Evolutionary conservation across 2,797 vertebrate species (phyloP).

Genomic region (Bradypus variegatus): DNA sequence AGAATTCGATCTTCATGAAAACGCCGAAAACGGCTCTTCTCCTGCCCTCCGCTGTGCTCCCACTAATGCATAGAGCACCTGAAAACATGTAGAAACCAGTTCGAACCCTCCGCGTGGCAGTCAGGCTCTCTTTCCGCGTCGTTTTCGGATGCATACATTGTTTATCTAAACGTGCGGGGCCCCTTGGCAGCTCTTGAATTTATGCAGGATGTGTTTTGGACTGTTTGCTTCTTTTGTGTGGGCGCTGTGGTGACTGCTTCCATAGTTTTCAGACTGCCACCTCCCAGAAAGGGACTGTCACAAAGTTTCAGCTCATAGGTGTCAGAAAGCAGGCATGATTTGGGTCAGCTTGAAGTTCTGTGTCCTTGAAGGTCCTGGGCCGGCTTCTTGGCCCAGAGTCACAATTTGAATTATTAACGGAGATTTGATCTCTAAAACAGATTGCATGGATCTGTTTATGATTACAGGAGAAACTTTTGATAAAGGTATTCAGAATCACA

Average conservation of each 20-base stretch:
- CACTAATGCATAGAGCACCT: not conserved
- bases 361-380: not conserved
- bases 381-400: not conserved
- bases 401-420: not conserved
- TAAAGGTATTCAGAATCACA: not conserved
- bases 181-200: not conserved
- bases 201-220: not conserved
- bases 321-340: not conserved
- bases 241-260: not conserved
- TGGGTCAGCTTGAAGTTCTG: not conserved
- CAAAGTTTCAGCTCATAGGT: not conserved
- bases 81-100: not conserved
- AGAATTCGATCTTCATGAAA: too few relatives aligned
- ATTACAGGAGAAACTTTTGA: conserved; percentile 6
- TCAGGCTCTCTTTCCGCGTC: too few relatives aligned
- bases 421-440: not conserved
- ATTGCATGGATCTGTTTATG: not conserved
- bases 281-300: not conserved
- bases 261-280: not conserved
- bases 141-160: too few relatives aligned
- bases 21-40: not conserved
- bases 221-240: not conserved
- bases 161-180: not conserved
- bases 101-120: accelerated
- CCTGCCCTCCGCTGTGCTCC: not conserved